Conservation (phyloP, 2,888 invertebrate species). For the Xanthorhoe designata region DNA sequence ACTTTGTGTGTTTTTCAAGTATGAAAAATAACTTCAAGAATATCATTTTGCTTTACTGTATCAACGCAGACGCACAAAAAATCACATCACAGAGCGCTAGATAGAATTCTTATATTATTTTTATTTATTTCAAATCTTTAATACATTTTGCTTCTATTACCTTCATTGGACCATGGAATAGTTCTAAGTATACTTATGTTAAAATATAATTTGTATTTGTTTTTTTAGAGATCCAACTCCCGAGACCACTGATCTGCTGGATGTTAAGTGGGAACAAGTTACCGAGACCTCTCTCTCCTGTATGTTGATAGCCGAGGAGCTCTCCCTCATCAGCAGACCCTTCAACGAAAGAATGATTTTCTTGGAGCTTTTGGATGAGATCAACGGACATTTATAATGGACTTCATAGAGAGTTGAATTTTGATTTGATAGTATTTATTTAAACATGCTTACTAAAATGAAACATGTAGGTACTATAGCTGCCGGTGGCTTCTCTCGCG, state of each 20-base stretch:
- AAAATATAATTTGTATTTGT: background rate
- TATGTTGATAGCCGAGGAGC: constrained; percentile 47
- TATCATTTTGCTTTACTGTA: background rate
- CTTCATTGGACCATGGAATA: too few species aligned
- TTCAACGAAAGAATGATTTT: constrained; percentile 53
- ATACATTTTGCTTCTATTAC: too few species aligned
- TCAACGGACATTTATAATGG: constrained; percentile 21
- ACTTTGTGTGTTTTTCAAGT: too few species aligned
- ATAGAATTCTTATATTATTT: background rate
- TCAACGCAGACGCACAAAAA: too few species aligned
- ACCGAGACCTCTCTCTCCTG: constrained; percentile 44
- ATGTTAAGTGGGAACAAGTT: constrained; percentile 50
- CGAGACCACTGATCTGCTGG: constrained; percentile 48
- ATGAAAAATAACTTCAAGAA: too few species aligned
- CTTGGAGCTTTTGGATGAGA: constrained; percentile 51
- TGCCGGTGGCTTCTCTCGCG: too few species aligned
- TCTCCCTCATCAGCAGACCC: constrained; percentile 46
- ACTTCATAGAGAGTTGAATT: background rate
- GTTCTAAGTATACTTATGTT: background rate
- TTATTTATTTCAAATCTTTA: too few species aligned
- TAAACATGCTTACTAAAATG: too few species aligned
- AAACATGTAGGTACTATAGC: too few species aligned
- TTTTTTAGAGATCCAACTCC: constrained; percentile 34
- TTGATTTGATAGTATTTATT: too few species aligned
- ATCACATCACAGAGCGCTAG: background rate